These are phyloP conservation scores for Channa argus DNA, from an alignment of 2,113 vertebrate species.

Conservation along the genomic window DNA sequence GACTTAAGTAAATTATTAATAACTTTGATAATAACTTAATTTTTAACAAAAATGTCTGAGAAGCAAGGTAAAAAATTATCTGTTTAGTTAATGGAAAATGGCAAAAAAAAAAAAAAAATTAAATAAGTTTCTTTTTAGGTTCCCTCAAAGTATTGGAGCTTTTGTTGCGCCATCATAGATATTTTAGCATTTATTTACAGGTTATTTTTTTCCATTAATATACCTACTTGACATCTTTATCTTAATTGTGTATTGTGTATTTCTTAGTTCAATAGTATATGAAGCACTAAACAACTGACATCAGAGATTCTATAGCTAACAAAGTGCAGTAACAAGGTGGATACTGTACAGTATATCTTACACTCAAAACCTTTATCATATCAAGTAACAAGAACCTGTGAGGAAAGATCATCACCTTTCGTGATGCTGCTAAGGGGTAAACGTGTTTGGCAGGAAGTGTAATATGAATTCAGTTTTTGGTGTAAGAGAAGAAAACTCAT, in stretches of 20 bases:
- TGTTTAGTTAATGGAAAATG: not conserved
- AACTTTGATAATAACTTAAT: constrained; percentile 16
- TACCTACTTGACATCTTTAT: no score
- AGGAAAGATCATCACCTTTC: constrained; percentile 21
- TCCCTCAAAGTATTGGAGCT: not conserved
- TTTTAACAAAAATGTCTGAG: not conserved
- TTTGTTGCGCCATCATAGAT: constrained; percentile 8
- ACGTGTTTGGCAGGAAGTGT: constrained; percentile 61
- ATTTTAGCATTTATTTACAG: not conserved
- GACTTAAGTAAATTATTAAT: constrained; percentile 17
- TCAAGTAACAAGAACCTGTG: constrained; percentile 20
- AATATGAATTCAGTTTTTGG: constrained; percentile 44
- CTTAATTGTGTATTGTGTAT: constrained; percentile 30
- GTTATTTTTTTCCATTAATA: no score
- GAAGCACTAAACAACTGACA: no score
- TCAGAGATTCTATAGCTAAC: no score
- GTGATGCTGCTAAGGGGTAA: constrained; percentile 32
- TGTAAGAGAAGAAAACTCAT: constrained; percentile 33
- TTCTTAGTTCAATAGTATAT: no score
- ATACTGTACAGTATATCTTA: no score
- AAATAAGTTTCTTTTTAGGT: not conserved
- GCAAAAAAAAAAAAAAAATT: constrained; percentile 4
- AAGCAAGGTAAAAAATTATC: constrained; percentile 1
- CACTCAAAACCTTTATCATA: no score
- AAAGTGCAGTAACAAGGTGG: no score